Conservation (phyloP, 2,113 vertebrate species). For the Campylomormyrus tamandua region DNA sequence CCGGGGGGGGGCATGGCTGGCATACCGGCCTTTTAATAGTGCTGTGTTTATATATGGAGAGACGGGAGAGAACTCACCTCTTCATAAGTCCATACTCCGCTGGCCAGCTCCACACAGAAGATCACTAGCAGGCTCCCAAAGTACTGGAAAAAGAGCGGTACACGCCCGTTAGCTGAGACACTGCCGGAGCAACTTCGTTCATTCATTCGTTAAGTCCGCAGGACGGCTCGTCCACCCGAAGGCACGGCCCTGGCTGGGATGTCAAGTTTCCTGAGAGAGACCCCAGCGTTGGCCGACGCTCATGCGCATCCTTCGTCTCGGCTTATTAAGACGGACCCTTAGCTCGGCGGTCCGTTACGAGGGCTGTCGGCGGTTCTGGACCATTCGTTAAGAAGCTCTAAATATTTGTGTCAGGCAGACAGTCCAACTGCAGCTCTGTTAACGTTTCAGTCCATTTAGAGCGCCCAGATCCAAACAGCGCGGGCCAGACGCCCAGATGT, state of each 20-base stretch:
- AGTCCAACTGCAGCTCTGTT: constrained; percentile 26
- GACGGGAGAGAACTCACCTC: constrained; percentile 56
- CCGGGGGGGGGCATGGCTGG: constrained; percentile 22
- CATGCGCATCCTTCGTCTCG: background rate
- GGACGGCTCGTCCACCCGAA: background rate
- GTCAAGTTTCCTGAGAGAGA: background rate
- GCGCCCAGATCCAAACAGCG: constrained; percentile 22
- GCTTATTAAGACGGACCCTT: constrained; percentile 38
- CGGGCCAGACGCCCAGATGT: background rate
- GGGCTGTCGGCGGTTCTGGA: constrained; percentile 6
- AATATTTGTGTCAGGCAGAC: constrained; percentile 44
- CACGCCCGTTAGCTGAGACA: background rate
- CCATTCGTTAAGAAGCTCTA: constrained; percentile 42
- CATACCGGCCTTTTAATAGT: constrained; percentile 49
- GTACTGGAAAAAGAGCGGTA: constrained; percentile 63
- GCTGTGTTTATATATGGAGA: background rate
- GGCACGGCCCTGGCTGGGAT: background rate
- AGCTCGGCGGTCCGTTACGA: constrained; percentile 26
- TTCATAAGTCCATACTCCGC: constrained; percentile 92
- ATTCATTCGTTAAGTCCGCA: background rate
- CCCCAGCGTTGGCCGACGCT: background rate
- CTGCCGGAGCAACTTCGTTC: background rate
- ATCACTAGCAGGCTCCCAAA: constrained; percentile 90
- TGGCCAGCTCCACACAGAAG: constrained; percentile 90
- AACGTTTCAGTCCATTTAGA: constrained; percentile 32